These are phyloP conservation scores for Danio jaintianensis DNA, from an alignment of 2,797 vertebrate species.

Conservation along the genomic window DNA sequence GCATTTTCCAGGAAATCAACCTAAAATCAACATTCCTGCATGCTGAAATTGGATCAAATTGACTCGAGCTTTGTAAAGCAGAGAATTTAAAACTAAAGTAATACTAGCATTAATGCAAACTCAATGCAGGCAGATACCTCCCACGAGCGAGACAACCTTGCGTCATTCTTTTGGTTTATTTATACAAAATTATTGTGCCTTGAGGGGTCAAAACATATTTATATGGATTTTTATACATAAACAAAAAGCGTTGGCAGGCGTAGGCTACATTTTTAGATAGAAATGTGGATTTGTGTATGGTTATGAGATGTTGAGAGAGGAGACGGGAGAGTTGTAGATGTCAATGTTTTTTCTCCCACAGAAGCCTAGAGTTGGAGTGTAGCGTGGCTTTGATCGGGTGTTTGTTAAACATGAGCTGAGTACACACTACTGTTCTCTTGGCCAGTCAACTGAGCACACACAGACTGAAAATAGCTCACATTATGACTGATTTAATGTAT, in stretches of 20 bases:
- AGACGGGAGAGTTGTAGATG: slow-evolving; percentile 32
- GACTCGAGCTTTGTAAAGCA: not conserved
- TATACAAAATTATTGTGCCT: not conserved
- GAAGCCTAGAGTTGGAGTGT: slow-evolving; percentile 15
- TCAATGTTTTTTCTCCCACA: slow-evolving; percentile 21
- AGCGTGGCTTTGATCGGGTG: slow-evolving; percentile 51
- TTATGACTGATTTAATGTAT: not conserved
- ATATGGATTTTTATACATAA: not conserved
- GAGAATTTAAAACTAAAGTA: not conserved
- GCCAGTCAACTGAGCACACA: slow-evolving; percentile 11
- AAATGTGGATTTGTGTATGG: not conserved
- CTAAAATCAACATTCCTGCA: not conserved
- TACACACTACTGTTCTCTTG: slow-evolving; percentile 37
- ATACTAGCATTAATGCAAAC: not conserved
- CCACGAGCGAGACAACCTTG: not conserved
- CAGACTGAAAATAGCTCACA: not conserved
- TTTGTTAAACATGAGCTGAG: slow-evolving; percentile 49
- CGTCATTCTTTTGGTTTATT: not conserved
- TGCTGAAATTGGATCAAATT: no score
- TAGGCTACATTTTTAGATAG: slow-evolving; percentile 26
- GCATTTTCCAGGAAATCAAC: not conserved
- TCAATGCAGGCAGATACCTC: not conserved
- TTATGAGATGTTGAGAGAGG: not conserved
- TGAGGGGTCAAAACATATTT: not conserved
- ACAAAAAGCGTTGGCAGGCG: not conserved